These are phyloP conservation scores for Allacma fusca DNA, from an alignment of 2,888 invertebrate species.

Conservation along the genomic window DNA sequence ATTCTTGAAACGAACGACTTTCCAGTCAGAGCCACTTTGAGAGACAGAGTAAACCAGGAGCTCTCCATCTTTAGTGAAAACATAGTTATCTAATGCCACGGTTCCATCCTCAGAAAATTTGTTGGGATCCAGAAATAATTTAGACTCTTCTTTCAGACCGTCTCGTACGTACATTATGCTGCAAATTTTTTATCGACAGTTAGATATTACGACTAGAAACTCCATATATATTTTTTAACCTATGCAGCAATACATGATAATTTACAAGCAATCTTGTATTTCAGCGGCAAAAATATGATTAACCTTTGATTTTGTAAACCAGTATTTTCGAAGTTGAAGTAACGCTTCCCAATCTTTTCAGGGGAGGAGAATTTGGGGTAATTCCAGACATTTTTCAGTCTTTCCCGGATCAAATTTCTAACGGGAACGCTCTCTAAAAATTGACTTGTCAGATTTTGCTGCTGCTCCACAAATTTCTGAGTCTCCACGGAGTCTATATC, in stretches of 20 bases:
- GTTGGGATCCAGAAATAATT: slow-evolving; percentile 70
- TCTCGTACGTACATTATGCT: slow-evolving; percentile 68
- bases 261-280: too few species aligned
- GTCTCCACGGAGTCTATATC: slow-evolving; percentile 54
- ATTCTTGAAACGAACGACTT: slow-evolving; percentile 63
- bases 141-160: slow-evolving; percentile 64
- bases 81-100: slow-evolving; percentile 61
- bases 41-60: slow-evolving; percentile 68
- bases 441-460: slow-evolving; percentile 31
- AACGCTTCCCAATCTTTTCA: slow-evolving; percentile 79
- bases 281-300: too few species aligned
- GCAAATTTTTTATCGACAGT: too few species aligned
- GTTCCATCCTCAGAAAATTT: slow-evolving; percentile 67
- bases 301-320: slow-evolving; percentile 96
- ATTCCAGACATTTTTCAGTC: slow-evolving; percentile 91
- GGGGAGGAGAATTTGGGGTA: slow-evolving; percentile 93
- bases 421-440: slow-evolving; percentile 79
- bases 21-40: slow-evolving; percentile 70
- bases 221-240: too few species aligned
- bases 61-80: slow-evolving; percentile 67
- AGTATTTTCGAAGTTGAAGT: slow-evolving; percentile 90
- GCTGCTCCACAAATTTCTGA: slow-evolving; percentile 50
- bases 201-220: slow-evolving; percentile 9
- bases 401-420: slow-evolving; percentile 76
- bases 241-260: too few species aligned